phyloP scores from a whole-genome alignment of 2,888 invertebrate species.

The Podabrus alpinus region DNA sequence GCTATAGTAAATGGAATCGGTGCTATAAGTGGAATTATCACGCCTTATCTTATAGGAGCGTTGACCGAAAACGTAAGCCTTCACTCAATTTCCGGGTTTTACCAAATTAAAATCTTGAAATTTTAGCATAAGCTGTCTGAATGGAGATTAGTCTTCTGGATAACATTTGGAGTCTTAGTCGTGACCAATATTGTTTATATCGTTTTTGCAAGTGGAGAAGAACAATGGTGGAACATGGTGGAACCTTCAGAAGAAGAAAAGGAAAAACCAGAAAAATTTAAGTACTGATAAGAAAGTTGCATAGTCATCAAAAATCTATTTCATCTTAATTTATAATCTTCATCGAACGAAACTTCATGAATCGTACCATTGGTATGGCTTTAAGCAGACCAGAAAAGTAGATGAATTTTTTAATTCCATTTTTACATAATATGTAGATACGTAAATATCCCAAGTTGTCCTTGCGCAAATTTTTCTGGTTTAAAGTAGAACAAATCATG shows the following conservation, averaged over 20 bases:
- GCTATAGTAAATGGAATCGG: conserved; percentile 68
- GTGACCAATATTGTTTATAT: conserved; percentile 71
- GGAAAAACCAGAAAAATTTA: not conserved
- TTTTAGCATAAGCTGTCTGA: conserved; percentile 65
- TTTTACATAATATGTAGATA: not conserved
- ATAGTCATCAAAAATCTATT: not conserved
- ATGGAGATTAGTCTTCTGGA: conserved; percentile 83
- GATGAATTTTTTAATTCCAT: too few species aligned
- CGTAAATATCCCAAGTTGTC: not conserved
- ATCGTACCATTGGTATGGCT: not conserved
- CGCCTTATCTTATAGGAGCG: conserved; percentile 64
- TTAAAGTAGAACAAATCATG: not conserved
- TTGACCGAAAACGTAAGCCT: conserved; percentile 64
- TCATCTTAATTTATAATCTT: not conserved
- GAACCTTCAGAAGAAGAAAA: not conserved
- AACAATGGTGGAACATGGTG: conserved; percentile 76
- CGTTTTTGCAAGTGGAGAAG: conserved; percentile 73
- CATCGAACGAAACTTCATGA: not conserved
- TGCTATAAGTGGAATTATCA: conserved; percentile 64
- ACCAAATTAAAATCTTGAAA: conserved; percentile 4
- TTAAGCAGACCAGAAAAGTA: not conserved
- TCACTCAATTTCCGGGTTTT: not conserved
- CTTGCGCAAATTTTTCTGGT: not conserved
- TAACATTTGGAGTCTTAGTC: conserved; percentile 70
- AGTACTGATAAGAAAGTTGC: not conserved